These are phyloP conservation scores for Amphiduros pacificus DNA, from an alignment of 2,888 invertebrate genomes.

Conservation along the genomic window DNA sequence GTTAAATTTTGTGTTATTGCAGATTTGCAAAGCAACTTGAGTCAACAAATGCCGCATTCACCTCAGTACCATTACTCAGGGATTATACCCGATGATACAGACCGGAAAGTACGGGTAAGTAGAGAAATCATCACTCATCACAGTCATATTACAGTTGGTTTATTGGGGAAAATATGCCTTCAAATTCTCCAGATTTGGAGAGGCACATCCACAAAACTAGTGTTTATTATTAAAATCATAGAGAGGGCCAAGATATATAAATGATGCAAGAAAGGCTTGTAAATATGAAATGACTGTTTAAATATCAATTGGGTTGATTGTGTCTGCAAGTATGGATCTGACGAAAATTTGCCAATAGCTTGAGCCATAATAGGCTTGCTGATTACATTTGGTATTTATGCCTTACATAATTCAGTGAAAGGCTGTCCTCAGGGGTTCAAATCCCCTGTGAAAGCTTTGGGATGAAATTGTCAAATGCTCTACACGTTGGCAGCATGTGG, in stretches of 20 bases:
- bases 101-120: background rate
- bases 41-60: background rate
- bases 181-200: background rate
- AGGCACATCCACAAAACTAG: background rate
- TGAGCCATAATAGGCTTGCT: too few species aligned
- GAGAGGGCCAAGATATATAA: background rate
- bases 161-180: background rate
- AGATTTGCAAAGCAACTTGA: background rate
- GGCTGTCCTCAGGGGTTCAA: too few species aligned
- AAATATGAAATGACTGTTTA: background rate
- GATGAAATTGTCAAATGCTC: too few species aligned
- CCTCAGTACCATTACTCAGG: conserved; percentile 1
- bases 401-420: too few species aligned
- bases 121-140: background rate
- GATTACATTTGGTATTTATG: too few species aligned
- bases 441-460: too few species aligned
- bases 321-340: too few species aligned
- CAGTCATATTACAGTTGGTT: background rate
- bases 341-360: too few species aligned
- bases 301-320: background rate
- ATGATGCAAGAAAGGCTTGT: background rate
- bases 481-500: too few species aligned
- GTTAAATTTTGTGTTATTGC: too few species aligned
- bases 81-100: background rate
- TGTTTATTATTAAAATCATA: background rate